Base-by-base conservation (phyloP, 2,888 invertebrate genomes). In the Zonitis immaculata region DNA sequence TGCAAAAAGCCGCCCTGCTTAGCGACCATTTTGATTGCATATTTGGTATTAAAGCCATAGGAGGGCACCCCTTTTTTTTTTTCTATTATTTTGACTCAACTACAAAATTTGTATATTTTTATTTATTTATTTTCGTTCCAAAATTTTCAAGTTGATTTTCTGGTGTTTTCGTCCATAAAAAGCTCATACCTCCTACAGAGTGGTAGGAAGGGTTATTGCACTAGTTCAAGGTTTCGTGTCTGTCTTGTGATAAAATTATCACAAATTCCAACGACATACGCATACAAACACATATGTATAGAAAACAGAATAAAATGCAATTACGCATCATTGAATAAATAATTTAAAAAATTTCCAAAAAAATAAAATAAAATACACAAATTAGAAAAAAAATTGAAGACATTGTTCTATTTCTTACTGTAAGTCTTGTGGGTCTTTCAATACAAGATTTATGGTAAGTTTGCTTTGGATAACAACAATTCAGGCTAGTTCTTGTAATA, bases 21-120 rank as follows among this genome's bases (percentile, higher is more conserved):
- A 49, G 49, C 55, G 52, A 51, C 58, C 58, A 58, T 58, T 58
- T 58, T 58, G 58, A 51, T 46, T 42, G 53, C 47, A 42, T 48
- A 44, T 52, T 52, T n/a, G 43, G 43, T 11, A 26, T 27, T 44
- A 12, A 43, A 43, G 44, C 52, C 52, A 35, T 22, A 20, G 47
- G 46, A 35, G 16, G 32, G n/a, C 42, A 32, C 42, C 27, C 47
- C 25, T 27, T 27, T 32, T n/a, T n/a, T n/a, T n/a, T n/a, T n/a
- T 43, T 43, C 11, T 8, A 22, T 22, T 16, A n/a, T n/a, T n/a
- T n/a, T n/a, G n/a, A n/a, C n/a, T n/a, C n/a, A n/a, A n/a, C n/a
- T n/a, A n/a, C n/a, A n/a, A n/a, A n/a, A n/a, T n/a, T n/a, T n/a
- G n/a, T n/a, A n/a, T n/a, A n/a, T n/a, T n/a, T n/a, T n/a, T n/a